Evolutionary conservation across 2,113 vertebrate species (phyloP).

Genomic region (Galemys pyrenaicus): DNA sequence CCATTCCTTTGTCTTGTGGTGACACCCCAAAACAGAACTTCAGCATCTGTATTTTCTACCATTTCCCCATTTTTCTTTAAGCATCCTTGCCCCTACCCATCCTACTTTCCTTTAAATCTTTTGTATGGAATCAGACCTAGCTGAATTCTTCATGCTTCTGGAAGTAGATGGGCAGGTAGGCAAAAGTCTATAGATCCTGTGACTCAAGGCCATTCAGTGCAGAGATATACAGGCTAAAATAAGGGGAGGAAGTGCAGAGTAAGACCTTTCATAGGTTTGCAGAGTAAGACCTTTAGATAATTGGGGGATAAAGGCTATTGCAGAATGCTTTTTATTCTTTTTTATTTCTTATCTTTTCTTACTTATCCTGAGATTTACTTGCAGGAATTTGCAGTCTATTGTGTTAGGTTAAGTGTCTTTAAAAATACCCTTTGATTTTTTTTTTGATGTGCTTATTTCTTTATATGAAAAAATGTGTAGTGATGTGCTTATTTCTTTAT

Average conservation of each 20-base stretch:
- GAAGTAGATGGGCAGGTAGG: background rate
- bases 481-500: constrained; percentile 15
- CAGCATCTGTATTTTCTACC: background rate
- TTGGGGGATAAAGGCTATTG: background rate
- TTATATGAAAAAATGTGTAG: constrained; percentile 24
- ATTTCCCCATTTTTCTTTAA: background rate
- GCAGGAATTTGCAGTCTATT: background rate
- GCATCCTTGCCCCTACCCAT: background rate
- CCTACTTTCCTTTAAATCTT: background rate
- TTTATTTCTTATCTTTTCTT: constrained; percentile 34
- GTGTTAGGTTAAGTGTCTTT: constrained; percentile 11
- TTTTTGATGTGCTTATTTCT: background rate
- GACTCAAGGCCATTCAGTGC: background rate
- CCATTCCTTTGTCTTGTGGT: background rate
- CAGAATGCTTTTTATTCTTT: background rate
- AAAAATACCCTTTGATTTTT: constrained; percentile 39
- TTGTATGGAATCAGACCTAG: background rate
- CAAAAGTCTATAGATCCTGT: rapidly evolving
- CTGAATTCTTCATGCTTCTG: background rate
- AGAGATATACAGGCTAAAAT: background rate
- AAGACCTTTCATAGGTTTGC: background rate
- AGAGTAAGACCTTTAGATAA: background rate
- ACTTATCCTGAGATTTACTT: background rate
- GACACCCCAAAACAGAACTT: background rate
- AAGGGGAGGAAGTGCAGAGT: background rate